Base-by-base conservation (phyloP, 2,113 vertebrate species). In the Heloderma charlesbogerti region DNA sequence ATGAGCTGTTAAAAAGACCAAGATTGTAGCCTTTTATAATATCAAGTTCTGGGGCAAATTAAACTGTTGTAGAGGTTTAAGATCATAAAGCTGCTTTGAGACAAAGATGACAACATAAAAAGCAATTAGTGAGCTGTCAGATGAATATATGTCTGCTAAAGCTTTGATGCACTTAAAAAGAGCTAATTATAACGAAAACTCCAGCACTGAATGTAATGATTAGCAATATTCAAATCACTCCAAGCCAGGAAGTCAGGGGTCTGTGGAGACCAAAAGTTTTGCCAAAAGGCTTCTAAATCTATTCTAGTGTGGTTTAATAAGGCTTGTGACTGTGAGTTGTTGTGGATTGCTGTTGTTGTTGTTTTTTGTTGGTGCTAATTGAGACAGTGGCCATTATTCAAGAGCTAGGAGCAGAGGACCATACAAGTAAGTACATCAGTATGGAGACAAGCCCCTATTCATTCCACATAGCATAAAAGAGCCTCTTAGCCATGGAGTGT, bases 71-170 rank as follows among this genome's bases (percentile, higher is more conserved):
- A 92, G 77, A 94, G 71, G 48, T 94, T 96, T 95, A 95, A 91
- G 91, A 93, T 91, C 89, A 92, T 92, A 95, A 96, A 96, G 81
- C 89, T 94, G 43, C 78, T 95, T 94, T 93, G 31, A 83, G 81
- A 86, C 94, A 92, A 95, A 88, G 87, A 92, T 93, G 94, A 95
- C 93, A 95, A 94, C 85, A 92, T 93, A 93, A 94, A 96, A 96
- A 95, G 89, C 88, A 95, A 95, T 96, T 96, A 96, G 92, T 87
- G 90, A 94, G 92, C 92, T 96, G 95, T 96, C 95, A 95, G 91
- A 94, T 89, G 51, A 94, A 91, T 95, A 48, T 95, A 86, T 82
- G 86, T 95, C 92, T 93, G 77, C 86, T 94, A 83, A 93, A 95
- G 85, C 93, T 95, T 88, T 93, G 89, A 87, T 90, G 83, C 93